phyloP scores from a whole-genome alignment of 1,140 invertebrate species.

The Sesamia nonagrioides region DNA sequence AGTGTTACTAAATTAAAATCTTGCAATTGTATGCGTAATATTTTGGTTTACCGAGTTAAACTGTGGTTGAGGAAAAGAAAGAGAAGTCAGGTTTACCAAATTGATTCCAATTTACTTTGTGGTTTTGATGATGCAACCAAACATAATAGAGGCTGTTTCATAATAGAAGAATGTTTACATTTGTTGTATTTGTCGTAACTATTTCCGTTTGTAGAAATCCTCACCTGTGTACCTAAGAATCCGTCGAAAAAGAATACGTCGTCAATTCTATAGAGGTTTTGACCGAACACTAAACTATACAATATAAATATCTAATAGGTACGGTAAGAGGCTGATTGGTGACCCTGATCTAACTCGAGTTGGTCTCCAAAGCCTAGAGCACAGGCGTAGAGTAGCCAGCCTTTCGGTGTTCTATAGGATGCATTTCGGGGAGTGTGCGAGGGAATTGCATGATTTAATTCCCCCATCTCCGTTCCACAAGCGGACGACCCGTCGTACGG shows the following conservation, averaged over 20 bases:
- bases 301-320: too few species aligned
- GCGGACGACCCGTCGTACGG: too few species aligned
- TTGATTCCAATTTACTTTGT: slow-evolving; percentile 37
- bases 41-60: slow-evolving; percentile 10
- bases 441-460: too few species aligned
- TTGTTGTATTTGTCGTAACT: slow-evolving; percentile 6
- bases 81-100: slow-evolving; percentile 26
- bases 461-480: too few species aligned
- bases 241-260: too few species aligned
- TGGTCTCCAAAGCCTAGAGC: too few species aligned
- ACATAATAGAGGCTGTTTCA: slow-evolving; percentile 24
- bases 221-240: slow-evolving; percentile 1
- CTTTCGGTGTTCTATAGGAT: too few species aligned
- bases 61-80: background rate
- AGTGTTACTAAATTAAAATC: slow-evolving; percentile 23
- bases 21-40: slow-evolving; percentile 19
- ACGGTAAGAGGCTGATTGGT: too few species aligned
- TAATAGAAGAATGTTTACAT: slow-evolving; percentile 32
- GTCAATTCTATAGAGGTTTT: background rate
- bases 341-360: too few species aligned
- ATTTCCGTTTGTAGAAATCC: slow-evolving; percentile 23
- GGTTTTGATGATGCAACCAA: slow-evolving; percentile 14
- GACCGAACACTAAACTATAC: background rate
- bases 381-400: too few species aligned
- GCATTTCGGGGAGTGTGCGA: too few species aligned